Percentiles rank a stretch among this genome's conserved stretches.
Conservation (phyloP, 2,113 vertebrate genomes). For the Urocynchramus pylzowi region DNA sequence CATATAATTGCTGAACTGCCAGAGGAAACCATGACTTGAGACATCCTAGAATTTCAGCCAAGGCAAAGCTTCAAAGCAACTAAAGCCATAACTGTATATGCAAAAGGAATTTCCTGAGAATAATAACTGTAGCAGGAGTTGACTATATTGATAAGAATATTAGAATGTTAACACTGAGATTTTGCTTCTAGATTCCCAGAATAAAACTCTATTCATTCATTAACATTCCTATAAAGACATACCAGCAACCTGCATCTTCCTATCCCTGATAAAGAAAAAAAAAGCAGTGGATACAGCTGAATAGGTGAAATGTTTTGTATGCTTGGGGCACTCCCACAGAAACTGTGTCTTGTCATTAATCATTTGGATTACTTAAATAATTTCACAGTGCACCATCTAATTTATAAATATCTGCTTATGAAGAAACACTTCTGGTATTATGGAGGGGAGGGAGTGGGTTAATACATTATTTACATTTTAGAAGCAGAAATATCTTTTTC, state of each 20-base stretch:
- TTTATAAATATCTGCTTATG: not conserved
- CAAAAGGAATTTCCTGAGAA: conserved; percentile 52
- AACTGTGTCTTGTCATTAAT: not conserved
- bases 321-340: not conserved
- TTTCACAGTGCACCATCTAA: not conserved
- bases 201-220: conserved; percentile 37
- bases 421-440: not conserved
- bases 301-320: not conserved
- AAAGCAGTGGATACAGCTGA: not conserved
- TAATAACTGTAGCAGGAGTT: conserved; percentile 10
- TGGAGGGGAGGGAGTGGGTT: not conserved
- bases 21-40: not conserved
- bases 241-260: not conserved
- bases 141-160: conserved; percentile 16
- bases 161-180: conserved; percentile 17
- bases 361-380: not conserved
- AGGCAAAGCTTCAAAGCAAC: conserved; percentile 20
- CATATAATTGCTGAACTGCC: not conserved
- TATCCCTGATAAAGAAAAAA: not conserved
- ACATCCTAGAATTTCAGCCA: not conserved
- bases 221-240: conserved; percentile 22
- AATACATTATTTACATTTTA: conserved; percentile 36
- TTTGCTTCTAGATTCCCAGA: conserved; percentile 42
- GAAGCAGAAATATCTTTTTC: not conserved
- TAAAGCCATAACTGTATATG: not conserved